Conservation (phyloP, 2,888 invertebrate genomes). For the Pardosa pseudoannulata region DNA sequence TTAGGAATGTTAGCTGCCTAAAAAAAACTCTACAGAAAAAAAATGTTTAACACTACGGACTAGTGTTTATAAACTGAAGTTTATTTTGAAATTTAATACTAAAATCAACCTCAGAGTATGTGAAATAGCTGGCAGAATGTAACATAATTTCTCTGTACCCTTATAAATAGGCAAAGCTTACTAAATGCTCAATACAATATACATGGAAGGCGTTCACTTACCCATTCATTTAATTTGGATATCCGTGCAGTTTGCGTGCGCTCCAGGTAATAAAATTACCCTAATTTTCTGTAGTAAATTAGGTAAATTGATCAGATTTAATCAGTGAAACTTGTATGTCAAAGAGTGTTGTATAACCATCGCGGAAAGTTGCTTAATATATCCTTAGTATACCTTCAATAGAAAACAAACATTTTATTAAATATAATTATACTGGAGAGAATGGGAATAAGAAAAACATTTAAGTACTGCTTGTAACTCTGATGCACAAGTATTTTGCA, state of each 20-base stretch:
- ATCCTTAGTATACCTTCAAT: not conserved
- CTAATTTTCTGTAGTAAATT: slow-evolving; percentile 3
- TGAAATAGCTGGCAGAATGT: too few relatives aligned
- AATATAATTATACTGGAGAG: not conserved
- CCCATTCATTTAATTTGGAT: not conserved
- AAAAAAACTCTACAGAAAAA: too few relatives aligned
- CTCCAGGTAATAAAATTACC: not conserved
- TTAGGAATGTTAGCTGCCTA: too few relatives aligned
- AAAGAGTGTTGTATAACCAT: not conserved
- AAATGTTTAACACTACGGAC: too few relatives aligned
- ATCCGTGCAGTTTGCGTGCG: not conserved
- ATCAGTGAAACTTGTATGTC: not conserved
- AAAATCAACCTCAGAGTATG: too few relatives aligned
- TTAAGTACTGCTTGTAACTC: too few relatives aligned
- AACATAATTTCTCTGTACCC: too few relatives aligned
- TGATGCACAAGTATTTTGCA: too few relatives aligned
- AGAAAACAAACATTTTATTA: not conserved
- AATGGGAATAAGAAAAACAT: too few relatives aligned
- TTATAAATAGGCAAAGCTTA: not conserved
- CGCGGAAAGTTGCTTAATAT: not conserved
- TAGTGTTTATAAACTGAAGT: too few relatives aligned
- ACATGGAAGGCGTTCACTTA: not conserved
- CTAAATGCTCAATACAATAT: not conserved
- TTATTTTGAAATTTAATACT: too few relatives aligned
- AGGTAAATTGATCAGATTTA: not conserved